phyloP scores from a whole-genome alignment of 2,113 vertebrate species.

The Psittacus erithacus region DNA sequence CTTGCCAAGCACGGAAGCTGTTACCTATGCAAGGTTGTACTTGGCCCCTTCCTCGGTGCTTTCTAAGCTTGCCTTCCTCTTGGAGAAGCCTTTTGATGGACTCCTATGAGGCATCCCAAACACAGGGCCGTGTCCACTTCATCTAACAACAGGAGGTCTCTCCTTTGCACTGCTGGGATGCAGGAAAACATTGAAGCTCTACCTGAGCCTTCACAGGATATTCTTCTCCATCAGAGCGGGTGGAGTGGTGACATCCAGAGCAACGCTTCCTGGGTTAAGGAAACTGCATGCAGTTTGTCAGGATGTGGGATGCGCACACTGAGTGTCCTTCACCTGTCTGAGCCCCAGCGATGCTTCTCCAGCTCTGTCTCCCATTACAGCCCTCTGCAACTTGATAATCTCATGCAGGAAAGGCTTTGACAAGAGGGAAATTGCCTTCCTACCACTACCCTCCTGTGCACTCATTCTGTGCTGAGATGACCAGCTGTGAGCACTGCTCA shows the following conservation, averaged over 20 bases:
- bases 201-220: neutral
- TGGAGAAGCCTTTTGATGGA: neutral
- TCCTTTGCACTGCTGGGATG: neutral
- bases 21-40: neutral
- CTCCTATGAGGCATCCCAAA: neutral
- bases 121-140: neutral
- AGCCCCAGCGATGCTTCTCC: neutral
- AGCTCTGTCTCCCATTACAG: neutral
- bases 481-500: neutral
- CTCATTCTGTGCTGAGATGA: neutral
- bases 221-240: neutral
- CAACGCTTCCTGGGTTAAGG: neutral
- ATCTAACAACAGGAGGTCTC: neutral
- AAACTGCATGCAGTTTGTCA: neutral
- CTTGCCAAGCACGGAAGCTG: fast-evolving
- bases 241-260: neutral
- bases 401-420: neutral
- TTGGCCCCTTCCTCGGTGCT: neutral
- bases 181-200: neutral
- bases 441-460: neutral
- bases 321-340: fast-evolving
- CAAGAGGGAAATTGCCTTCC: neutral
- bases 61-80: neutral
- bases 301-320: neutral
- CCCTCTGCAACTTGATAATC: neutral